Evolutionary conservation across 1,140 invertebrate genomes (phyloP), one percentile per base, ranked within the genome.

Genomic region (Hermetia illucens): DNA sequence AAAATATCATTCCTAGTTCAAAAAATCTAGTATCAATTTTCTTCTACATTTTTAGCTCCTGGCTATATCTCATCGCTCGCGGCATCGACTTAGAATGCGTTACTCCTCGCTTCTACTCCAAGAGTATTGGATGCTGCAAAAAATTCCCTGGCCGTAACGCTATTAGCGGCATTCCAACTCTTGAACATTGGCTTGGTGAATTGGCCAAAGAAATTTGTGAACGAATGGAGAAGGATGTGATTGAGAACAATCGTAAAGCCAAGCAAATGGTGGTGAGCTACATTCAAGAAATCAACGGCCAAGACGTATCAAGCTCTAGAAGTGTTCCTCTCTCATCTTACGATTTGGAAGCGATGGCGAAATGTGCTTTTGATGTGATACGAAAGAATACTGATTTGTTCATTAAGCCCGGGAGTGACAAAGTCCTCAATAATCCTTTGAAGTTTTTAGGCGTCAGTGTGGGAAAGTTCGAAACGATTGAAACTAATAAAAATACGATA

Each of bases 121-220:
- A 96, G 61, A 95, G 89, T 22, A 92, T 97, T 47, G 92, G 89
- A 1, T 94, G 90, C 52, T 90, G 86, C 51, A 97, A 97, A 66
- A 88, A 84, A 48, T 95, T 98, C 61, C 72, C 74, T 10, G 92
- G 91, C 0, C 80, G 77, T 57, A 72, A 74, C 42, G 74, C 77
- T n/a, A 70, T 96, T 13, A 62, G 64, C 4, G 77, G 76, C 2
- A 60, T 72, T 39, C 72, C 83, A 38, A 74, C 78, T 45, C 72
- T 93, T 33, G 66, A 67, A 29, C 77, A 82, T 52, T 95, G 91
- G 91, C 58, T 92, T 1, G 64, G 61, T 20, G 79, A 90, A 53
- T 62, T 97, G 5, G 65, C 79, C 0, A 71, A 70, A 22, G 91
- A 96, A 68, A 71, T 95, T 21, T 71, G 74, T 30, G 87, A 93